phyloP scores from a whole-genome alignment of 2,113 vertebrate species.

The Clarias batrachus region DNA sequence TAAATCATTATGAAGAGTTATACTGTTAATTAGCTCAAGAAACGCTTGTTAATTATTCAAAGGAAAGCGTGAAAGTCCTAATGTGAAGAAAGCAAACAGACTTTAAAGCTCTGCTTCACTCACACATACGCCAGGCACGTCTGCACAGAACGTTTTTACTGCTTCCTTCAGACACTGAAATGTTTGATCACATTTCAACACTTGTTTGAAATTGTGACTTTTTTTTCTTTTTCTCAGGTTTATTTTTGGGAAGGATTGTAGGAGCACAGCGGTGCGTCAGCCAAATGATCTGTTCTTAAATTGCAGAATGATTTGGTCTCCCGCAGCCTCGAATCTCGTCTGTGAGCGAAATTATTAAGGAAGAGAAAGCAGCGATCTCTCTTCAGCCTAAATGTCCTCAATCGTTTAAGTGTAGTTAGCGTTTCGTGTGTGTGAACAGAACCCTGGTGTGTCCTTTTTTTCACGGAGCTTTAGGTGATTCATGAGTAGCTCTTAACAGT shows the following conservation, averaged over 20 bases:
- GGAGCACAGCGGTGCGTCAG: conserved; percentile 26
- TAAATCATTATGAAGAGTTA: background rate
- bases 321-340: background rate
- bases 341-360: conserved; percentile 23
- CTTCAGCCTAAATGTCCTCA: background rate
- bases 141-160: background rate
- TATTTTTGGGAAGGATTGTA: conserved; percentile 31
- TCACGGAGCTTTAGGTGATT: too few species aligned
- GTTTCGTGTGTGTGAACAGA: background rate
- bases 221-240: background rate
- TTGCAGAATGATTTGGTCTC: conserved; percentile 27
- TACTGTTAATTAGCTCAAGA: background rate
- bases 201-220: background rate
- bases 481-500: too few species aligned
- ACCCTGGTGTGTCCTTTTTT: background rate
- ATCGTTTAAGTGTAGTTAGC: background rate
- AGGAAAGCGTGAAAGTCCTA: background rate
- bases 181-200: background rate
- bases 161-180: background rate
- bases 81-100: background rate
- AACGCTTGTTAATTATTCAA: background rate
- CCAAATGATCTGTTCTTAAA: conserved; percentile 43
- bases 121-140: background rate
- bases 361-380: background rate
- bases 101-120: background rate